Evolutionary conservation across 1,140 invertebrate genomes (phyloP), one percentile per base, ranked within the genome.

Genomic region (Oryzaephilus surinamensis): DNA sequence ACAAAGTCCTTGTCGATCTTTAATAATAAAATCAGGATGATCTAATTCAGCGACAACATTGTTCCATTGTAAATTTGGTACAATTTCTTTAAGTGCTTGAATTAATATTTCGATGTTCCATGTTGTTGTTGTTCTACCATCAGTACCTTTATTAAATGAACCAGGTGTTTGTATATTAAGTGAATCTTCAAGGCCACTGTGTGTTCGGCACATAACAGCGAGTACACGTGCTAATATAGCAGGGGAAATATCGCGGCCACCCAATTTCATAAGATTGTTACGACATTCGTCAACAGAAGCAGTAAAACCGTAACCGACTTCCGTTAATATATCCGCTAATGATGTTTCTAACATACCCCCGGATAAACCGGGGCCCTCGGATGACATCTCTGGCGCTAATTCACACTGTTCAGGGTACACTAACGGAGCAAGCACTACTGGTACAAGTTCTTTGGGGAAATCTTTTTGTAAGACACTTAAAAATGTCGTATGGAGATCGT

Each of bases 31-130:
- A 40, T 89, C 86, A 6, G 79, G 70, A 62, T 96, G 85, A 60
- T 98, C 94, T 18, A 96, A 62, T 59, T 95, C 86, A 36, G 78
- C 60, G 29, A 95, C 79, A 0, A 97, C 88, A 53, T 96, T 93
- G 54, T 81, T 88, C 91, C 93, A 97, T 51, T 81, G 80, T 19
- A 97, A 60, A 51, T 79, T 82, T 6, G 84, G 80, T 50, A 85
- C 81, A 45, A 91, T 66, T 60, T 96, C 92, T 62, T 93, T 90
- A 6, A 95, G 60, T 21, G 85, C 78, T 58, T 92, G 82, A 6
- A 95, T 79, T 62, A 96, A 95, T 31, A 91, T 73, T 56, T 97
- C 92, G 7, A 91, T 74, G 66, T 94, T 95, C 92, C 92, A 97
- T 2, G 83, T 76, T n/a, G 66, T 70, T 21, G 20, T 21, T 6